Percentiles rank a stretch among this genome's conserved stretches.
Conservation (phyloP, 2,797 vertebrate genomes). For the Erethizon dorsatum region DNA sequence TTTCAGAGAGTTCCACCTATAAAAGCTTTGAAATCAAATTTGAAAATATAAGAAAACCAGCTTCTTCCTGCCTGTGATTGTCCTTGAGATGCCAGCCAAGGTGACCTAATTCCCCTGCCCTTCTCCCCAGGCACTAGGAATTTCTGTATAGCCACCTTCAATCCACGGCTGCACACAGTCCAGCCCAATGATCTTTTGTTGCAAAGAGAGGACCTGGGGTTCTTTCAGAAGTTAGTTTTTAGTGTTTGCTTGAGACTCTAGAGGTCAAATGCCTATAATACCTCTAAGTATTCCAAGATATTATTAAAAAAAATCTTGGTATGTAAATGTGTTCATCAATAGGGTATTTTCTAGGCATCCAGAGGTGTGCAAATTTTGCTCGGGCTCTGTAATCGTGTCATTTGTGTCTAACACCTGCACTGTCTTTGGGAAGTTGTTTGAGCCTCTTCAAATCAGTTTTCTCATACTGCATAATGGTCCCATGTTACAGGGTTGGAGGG, state of each 20-base stretch:
- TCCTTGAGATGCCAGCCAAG: constrained; percentile 20
- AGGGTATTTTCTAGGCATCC: not conserved
- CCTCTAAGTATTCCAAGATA: constrained; percentile 21
- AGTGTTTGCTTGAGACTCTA: constrained; percentile 44
- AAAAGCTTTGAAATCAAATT: constrained; percentile 58
- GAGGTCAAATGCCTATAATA: constrained; percentile 51
- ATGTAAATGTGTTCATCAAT: not conserved
- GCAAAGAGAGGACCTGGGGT: not conserved
- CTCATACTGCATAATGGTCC: not conserved
- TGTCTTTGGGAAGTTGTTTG: not conserved
- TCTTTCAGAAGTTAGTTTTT: constrained; percentile 42
- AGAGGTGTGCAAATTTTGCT: not conserved
- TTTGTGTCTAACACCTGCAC: not conserved
- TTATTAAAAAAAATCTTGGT: constrained; percentile 5
- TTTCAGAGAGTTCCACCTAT: constrained; percentile 26
- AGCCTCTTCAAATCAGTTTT: not conserved
- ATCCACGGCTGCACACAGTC: not conserved
- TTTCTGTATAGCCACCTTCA: constrained; percentile 52
- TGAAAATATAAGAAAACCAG: constrained; percentile 65
- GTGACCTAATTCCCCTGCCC: constrained; percentile 63
- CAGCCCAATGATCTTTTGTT: constrained; percentile 29
- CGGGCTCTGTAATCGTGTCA: not conserved
- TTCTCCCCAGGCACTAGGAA: constrained; percentile 25
- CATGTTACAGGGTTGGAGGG: not conserved
- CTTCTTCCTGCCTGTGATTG: not conserved